Evolutionary conservation across 1,140 invertebrate genomes (phyloP).

Genomic region (Drosophila ogumai): DNA sequence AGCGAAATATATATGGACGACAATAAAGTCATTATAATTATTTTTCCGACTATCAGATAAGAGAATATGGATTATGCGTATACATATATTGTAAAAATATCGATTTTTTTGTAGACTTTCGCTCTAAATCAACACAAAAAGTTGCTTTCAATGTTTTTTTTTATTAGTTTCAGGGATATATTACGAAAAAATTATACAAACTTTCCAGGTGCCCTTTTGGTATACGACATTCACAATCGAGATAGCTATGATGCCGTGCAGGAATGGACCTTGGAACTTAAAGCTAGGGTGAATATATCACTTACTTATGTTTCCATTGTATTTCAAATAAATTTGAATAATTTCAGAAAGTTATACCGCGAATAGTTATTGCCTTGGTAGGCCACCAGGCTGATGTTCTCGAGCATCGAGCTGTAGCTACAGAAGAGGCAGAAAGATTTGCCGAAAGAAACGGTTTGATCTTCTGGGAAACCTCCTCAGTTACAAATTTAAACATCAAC

Average conservation of each 20-base stretch:
- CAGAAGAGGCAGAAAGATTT: slow-evolving; percentile 29
- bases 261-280: slow-evolving; percentile 31
- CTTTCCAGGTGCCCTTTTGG: slow-evolving; percentile 39
- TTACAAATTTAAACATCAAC: slow-evolving; percentile 18
- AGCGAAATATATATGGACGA: no score
- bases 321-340: background rate
- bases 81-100: no score
- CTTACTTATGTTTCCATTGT: background rate
- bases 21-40: no score
- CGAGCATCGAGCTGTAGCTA: slow-evolving; percentile 4
- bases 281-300: slow-evolving; percentile 1
- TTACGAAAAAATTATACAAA: slow-evolving; percentile 13
- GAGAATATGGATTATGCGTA: no score
- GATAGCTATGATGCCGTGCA: slow-evolving; percentile 29
- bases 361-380: slow-evolving; percentile 31
- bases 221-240: slow-evolving; percentile 49
- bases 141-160: background rate
- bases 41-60: no score
- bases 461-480: slow-evolving; percentile 48
- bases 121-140: no score
- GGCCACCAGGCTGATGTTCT: slow-evolving; percentile 46
- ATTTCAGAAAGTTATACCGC: background rate
- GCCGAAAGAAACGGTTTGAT: slow-evolving; percentile 17
- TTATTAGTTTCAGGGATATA: slow-evolving; percentile 40
- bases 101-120: no score